Conservation (phyloP, 2,888 invertebrate species). For the Atherix ibis region DNA sequence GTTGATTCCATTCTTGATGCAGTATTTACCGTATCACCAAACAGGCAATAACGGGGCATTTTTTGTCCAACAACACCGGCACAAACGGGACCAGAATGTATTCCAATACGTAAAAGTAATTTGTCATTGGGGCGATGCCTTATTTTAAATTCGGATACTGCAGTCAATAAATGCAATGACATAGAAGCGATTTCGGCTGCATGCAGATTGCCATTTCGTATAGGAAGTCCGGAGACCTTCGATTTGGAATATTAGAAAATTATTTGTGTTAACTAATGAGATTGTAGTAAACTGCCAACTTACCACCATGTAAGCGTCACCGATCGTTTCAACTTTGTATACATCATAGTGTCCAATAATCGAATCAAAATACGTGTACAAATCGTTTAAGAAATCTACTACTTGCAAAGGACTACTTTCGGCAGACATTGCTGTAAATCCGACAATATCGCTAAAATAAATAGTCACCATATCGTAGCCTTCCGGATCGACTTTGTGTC, state of each 20-base stretch:
- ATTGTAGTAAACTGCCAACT: too few relatives aligned
- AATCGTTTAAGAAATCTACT: conserved; percentile 81
- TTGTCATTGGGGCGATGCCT: conserved; percentile 74
- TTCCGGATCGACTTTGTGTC: conserved; percentile 78
- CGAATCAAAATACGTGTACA: conserved; percentile 89
- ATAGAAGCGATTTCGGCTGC: conserved; percentile 89
- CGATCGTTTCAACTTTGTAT: conserved; percentile 87
- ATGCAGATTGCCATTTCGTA: conserved; percentile 75
- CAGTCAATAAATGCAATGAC: conserved; percentile 72
- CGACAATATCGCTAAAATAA: conserved; percentile 90
- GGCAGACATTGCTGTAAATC: conserved; percentile 83
- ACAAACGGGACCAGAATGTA: conserved; percentile 84
- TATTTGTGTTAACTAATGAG: not conserved
- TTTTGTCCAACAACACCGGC: conserved; percentile 85
- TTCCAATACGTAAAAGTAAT: conserved; percentile 72
- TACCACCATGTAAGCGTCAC: conserved; percentile 87
- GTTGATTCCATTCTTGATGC: conserved; percentile 78
- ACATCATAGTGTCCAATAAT: conserved; percentile 86
- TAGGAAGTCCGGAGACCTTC: conserved; percentile 73
- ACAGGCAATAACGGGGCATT: conserved; percentile 86
- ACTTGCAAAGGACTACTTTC: conserved; percentile 83
- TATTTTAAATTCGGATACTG: conserved; percentile 73
- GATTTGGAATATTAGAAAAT: not conserved
- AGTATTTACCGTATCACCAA: conserved; percentile 87
- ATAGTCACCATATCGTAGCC: conserved; percentile 76